Percentiles rank a stretch among this genome's conserved stretches.
Conservation (phyloP, 1,140 invertebrate species). For the Centruroides vittatus region DNA sequence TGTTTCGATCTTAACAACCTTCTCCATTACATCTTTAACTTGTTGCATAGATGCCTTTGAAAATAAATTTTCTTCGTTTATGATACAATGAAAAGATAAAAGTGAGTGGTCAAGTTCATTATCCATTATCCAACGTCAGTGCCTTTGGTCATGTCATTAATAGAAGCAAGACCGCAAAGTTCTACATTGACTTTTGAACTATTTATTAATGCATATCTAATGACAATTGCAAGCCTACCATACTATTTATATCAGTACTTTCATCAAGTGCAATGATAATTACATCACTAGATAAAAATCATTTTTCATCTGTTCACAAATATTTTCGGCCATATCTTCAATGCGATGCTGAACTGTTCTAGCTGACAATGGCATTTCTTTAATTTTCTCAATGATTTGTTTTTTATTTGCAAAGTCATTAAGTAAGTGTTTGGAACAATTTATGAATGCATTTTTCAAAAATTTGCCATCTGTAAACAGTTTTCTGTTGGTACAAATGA, state of each 20-base stretch:
- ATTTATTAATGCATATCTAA: conserved; percentile 1
- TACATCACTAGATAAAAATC: not conserved
- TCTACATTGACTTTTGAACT: not conserved
- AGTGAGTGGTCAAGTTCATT: not conserved
- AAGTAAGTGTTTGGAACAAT: not conserved
- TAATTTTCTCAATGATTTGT: not conserved
- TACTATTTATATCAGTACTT: conserved; percentile 1
- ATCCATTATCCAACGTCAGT: not conserved
- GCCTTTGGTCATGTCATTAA: not conserved
- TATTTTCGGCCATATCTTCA: not conserved
- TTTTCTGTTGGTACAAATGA: not conserved
- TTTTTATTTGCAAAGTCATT: not conserved
- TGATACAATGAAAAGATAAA: not conserved
- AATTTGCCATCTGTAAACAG: not conserved
- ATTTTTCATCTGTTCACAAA: not conserved
- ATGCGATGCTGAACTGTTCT: not conserved
- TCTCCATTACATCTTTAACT: not conserved
- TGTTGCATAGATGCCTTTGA: not conserved
- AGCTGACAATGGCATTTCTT: not conserved
- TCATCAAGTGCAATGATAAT: not conserved
- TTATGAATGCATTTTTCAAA: not conserved
- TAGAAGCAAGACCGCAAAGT: not conserved
- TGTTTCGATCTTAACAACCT: not conserved
- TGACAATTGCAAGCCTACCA: not conserved
- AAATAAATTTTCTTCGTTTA: not conserved